These are phyloP conservation scores for Peromyscus polionotus DNA, from an alignment of 2,113 vertebrate species.

Conservation along the genomic window DNA sequence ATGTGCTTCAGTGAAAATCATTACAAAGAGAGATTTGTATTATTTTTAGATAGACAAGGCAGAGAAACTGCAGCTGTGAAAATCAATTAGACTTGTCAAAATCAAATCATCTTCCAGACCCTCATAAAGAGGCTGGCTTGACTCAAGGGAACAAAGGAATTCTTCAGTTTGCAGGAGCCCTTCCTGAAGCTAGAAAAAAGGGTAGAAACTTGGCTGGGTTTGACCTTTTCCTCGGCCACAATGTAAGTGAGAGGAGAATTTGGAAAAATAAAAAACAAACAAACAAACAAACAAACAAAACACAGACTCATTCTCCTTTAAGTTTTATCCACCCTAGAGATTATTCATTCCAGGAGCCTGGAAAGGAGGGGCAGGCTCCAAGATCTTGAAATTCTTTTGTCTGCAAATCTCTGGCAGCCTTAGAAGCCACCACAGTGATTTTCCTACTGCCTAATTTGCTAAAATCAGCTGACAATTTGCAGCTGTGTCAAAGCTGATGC, in stretches of 20 bases:
- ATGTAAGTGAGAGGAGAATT: background rate
- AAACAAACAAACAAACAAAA: background rate
- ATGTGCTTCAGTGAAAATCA: background rate
- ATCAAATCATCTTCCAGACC: slow-evolving; percentile 6
- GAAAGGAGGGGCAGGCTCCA: background rate
- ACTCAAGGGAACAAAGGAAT: background rate
- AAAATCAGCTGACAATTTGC: background rate
- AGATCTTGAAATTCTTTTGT: background rate
- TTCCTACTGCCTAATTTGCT: background rate
- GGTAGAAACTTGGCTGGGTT: no score
- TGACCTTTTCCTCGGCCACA: background rate
- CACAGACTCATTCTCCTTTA: background rate
- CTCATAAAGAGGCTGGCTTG: background rate
- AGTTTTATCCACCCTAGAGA: background rate
- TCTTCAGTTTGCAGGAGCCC: background rate
- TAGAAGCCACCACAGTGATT: background rate
- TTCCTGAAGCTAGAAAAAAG: background rate
- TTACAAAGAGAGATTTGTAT: background rate
- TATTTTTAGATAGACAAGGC: slow-evolving; percentile 16
- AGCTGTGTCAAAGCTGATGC: background rate
- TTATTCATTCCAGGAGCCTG: background rate
- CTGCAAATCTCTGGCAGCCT: background rate
- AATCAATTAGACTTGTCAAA: slow-evolving; percentile 46
- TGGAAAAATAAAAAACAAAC: background rate
- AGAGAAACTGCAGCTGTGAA: background rate